A percentile compares a stretch with the other conserved stretches of the same genome.
Evolutionary conservation across 1,140 invertebrate genomes (phyloP).

Genomic region (Megalonaias nervosa): DNA sequence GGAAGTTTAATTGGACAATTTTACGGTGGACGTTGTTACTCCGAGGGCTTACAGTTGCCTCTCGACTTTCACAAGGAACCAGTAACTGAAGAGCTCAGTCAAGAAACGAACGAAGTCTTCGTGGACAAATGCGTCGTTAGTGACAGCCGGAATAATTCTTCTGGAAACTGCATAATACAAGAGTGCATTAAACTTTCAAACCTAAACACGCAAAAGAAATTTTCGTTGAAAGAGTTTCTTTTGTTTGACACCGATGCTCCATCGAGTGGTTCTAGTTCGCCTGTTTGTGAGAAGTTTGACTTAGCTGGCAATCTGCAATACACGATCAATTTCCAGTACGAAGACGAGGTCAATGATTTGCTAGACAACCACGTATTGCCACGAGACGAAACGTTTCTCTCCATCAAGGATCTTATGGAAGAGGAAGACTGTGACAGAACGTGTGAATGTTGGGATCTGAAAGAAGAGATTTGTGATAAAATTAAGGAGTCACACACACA

Average conservation of each 20-base stretch:
- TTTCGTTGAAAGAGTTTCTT: neutral
- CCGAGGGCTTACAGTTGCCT: too few species aligned
- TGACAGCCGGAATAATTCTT: too few species aligned
- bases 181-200: too few species aligned
- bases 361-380: constrained; percentile 32
- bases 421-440: too few species aligned
- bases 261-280: neutral
- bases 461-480: neutral
- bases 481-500: neutral
- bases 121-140: too few species aligned
- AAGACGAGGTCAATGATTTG: constrained; percentile 29
- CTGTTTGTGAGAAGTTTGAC: neutral
- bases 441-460: neutral
- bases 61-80: too few species aligned
- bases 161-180: too few species aligned
- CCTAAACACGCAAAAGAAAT: too few species aligned
- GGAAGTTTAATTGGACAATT: too few species aligned
- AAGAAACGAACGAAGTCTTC: too few species aligned
- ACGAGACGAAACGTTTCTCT: constrained; percentile 19
- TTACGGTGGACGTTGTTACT: too few species aligned
- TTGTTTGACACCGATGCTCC: constrained; percentile 11
- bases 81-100: too few species aligned
- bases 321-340: constrained; percentile 45
- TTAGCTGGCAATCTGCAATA: constrained; percentile 18
- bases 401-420: constrained; percentile 27